Evolutionary conservation across 92 coral and sea anemone genomes (phyloP).

Genomic region (Heliopora coerulea): DNA sequence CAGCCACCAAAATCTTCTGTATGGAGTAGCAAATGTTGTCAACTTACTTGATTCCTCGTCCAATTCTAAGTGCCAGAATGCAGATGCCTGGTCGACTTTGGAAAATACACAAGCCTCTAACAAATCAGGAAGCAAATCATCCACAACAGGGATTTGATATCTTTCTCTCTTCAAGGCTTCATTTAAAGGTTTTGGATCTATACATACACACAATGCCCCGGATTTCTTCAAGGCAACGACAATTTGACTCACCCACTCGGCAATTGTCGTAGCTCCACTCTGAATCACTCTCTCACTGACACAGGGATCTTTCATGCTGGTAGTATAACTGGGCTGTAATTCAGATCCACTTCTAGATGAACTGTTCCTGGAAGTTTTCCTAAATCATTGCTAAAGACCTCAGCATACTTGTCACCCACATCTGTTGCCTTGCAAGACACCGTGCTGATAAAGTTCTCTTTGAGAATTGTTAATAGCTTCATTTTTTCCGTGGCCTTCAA

Average conservation of each 20-base stretch:
- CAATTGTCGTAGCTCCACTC: no score
- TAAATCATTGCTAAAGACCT: no score
- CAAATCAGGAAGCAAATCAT: slow-evolving; percentile 46
- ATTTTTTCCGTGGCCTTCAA: no score
- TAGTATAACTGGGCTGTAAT: no score
- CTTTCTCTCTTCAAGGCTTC: slow-evolving; percentile 51
- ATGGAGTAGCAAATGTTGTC: slow-evolving; percentile 49
- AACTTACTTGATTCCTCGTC: slow-evolving; percentile 28
- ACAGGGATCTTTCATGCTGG: no score
- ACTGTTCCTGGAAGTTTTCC: no score
- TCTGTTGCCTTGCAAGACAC: no score
- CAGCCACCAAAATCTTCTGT: slow-evolving; percentile 48
- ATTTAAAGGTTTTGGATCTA: slow-evolving; percentile 61
- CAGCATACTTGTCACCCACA: no score
- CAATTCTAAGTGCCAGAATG: slow-evolving; percentile 41
- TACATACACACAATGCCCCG: slow-evolving; percentile 50
- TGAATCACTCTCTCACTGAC: no score
- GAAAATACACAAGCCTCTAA: slow-evolving; percentile 40
- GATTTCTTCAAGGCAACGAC: slow-evolving; percentile 42
- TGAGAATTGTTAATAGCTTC: no score
- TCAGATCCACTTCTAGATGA: no score
- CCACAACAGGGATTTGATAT: slow-evolving; percentile 29
- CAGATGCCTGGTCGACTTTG: slow-evolving; percentile 41
- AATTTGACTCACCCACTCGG: slow-evolving; percentile 55
- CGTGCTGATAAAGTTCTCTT: no score